phyloP scores from a whole-genome alignment of 2,797 vertebrate species.

The Sarcoramphus papa region DNA sequence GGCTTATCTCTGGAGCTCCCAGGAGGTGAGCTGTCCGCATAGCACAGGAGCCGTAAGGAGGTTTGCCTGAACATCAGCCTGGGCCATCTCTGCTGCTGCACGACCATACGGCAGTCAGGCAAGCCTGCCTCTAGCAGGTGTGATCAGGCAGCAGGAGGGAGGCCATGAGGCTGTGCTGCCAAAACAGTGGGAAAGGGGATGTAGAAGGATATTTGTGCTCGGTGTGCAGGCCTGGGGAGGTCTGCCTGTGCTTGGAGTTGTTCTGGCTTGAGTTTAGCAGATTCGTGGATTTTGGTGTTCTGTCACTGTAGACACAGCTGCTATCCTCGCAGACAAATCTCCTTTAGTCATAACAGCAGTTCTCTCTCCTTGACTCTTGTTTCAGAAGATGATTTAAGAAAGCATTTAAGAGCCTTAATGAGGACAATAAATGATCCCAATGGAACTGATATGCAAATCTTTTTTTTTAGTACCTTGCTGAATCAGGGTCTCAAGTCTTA shows the following conservation, averaged over 20 bases:
- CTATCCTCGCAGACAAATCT: not conserved
- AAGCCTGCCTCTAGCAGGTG: not conserved
- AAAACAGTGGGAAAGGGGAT: not conserved
- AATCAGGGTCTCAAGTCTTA: not conserved
- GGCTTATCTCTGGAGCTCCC: not conserved
- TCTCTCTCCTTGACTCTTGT: not conserved
- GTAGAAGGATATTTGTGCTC: not conserved
- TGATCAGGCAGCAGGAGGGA: not conserved
- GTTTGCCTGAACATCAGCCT: not conserved
- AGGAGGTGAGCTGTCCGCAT: not conserved
- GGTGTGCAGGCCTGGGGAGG: not conserved
- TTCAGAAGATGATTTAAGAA: not conserved
- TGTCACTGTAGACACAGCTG: not conserved
- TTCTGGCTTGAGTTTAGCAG: not conserved
- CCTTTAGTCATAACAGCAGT: not conserved
- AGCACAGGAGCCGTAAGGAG: not conserved
- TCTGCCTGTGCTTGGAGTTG: not conserved
- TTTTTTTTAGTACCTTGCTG: not conserved
- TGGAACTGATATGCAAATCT: not conserved
- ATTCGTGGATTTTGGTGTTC: not conserved
- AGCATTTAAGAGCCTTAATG: not conserved
- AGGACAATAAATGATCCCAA: not conserved
- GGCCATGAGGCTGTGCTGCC: not conserved
- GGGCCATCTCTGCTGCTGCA: not conserved
- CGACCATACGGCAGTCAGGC: accelerated